Conservation (phyloP, 2,797 vertebrate genomes). For the Erithacus rubecula region DNA sequence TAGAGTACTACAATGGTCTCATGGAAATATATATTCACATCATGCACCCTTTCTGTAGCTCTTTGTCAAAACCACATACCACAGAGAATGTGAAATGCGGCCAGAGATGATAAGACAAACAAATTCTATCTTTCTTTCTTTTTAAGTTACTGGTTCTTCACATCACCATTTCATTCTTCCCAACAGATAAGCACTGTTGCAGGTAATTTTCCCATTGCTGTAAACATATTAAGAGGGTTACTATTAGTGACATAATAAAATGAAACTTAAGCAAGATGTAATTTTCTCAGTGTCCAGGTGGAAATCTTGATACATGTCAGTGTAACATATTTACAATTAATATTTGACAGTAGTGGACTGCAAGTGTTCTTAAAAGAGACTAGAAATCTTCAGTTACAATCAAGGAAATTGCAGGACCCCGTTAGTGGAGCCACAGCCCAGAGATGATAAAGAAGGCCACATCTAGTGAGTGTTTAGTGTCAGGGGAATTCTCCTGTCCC, state of each 20-base stretch:
- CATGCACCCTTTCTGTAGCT: not conserved
- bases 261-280: not conserved
- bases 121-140: not conserved
- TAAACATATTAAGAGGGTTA: not conserved
- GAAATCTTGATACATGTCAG: not conserved
- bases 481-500: not conserved
- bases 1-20: not conserved
- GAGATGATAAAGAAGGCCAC: not conserved
- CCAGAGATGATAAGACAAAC: not conserved
- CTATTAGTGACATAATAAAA: not conserved
- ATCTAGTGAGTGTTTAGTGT: not conserved
- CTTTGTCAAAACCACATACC: not conserved
- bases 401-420: not conserved
- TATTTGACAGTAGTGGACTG: not conserved
- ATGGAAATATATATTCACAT: not conserved
- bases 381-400: not conserved
- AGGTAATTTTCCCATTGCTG: not conserved
- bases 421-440: not conserved
- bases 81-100: not conserved
- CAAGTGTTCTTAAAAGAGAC: not conserved
- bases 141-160: not conserved
- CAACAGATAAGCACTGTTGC: not conserved
- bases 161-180: too few relatives aligned
- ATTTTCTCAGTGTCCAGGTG: not conserved
- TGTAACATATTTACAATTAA: not conserved